phyloP scores from a whole-genome alignment of 30 jellyfish, hydroid and myxozoan genomes.

The Aurelia aurita complex sp. Pacific region DNA sequence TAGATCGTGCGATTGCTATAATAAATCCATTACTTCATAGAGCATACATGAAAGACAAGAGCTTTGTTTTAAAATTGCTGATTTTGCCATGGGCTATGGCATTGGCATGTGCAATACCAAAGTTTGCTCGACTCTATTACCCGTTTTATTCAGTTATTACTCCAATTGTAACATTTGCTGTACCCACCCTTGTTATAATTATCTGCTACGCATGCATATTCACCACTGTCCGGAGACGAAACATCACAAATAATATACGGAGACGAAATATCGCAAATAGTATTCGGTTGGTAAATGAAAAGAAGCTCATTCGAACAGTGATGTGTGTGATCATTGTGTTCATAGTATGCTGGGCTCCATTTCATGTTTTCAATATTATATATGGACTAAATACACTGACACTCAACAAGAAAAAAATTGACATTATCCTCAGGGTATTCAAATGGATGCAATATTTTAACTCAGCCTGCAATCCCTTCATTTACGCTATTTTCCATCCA shows the following conservation, averaged over 20 bases:
- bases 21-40: conserved; percentile 9
- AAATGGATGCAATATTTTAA: conserved; percentile 9
- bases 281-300: background rate
- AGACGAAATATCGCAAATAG: background rate
- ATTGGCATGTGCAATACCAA: background rate
- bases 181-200: background rate
- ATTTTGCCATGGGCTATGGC: background rate
- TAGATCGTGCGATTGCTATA: background rate
- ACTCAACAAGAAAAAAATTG: background rate
- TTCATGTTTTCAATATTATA: background rate
- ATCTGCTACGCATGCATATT: conserved; percentile 3
- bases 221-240: background rate
- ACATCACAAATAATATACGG: too few relatives aligned
- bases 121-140: background rate
- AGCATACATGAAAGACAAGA: background rate
- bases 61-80: background rate
- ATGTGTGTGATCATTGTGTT: background rate
- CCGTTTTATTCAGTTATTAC: background rate
- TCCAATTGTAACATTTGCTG: background rate
- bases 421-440: background rate
- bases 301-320: background rate
- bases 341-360: background rate
- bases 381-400: background rate
- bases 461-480: conserved; percentile 41
- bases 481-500: conserved; percentile 24